Evolutionary conservation across 1,140 invertebrate genomes (phyloP), one percentile per base, ranked within the genome.

Genomic region (Dendroctonus ponderosae): DNA sequence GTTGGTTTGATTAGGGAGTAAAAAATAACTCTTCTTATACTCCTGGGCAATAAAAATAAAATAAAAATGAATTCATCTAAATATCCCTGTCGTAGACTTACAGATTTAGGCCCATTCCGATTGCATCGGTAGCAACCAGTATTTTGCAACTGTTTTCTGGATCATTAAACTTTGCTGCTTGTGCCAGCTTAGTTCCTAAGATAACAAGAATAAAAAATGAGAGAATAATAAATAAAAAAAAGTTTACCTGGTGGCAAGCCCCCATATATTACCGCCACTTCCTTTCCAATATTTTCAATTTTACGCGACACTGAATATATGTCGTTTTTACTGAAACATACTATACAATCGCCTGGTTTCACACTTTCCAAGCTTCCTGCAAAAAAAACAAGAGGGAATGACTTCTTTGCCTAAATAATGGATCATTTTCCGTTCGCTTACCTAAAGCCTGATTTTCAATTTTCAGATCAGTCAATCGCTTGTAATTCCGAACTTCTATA

Each of bases 41-140:
- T 94, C 82, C 94, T 96, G 75, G 48, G 9, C 1, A 26, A 26
- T 26, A 39, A 7, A 26, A 50, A 14, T 7, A 46, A 46, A 46
- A 46, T 46, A 46, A 46, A 46, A 26, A 26, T 26, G 26, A 26
- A 26, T 2, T 26, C 3, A 26, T 26, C 26, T 3, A 26, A 26
- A 26, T 26, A 26, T 26, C 3, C 26, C 9, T 12, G 5, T n/a
- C 14, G 50, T 26, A 52, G 37, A 87, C 90, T 89, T 85, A 97
- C 91, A 99, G 85, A 86, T 99, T 99, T 11, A 99, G 83, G 15
- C 98, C 98, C 92, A 99, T 97, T 70, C 98, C 98, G 76, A 99
- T 98, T 14, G 98, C 97, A 85, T 99, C 98, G 5, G 98, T 99
- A 4, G 98, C 96, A 0, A 99, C 93, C 81, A 99, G 85, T 14